Evolutionary conservation across 1,140 invertebrate genomes (phyloP).

Genomic region (Nomia melanderi): DNA sequence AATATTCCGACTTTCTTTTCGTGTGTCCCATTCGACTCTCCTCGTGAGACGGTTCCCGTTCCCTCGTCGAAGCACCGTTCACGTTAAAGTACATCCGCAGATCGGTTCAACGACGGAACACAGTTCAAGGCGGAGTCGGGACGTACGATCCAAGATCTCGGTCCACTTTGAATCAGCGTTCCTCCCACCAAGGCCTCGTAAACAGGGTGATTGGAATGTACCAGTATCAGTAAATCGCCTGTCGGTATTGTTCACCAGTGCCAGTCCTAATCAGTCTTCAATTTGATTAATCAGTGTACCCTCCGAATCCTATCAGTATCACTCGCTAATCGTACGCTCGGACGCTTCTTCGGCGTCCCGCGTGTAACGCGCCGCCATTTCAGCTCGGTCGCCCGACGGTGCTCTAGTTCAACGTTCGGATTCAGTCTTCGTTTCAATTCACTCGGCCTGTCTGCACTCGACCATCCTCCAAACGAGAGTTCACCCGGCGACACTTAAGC

Average conservation of each 20-base stretch:
- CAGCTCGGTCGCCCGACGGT: background rate
- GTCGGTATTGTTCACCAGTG: slow-evolving; percentile 31
- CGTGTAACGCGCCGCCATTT: no score
- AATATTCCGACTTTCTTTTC: background rate
- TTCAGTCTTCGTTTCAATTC: slow-evolving; percentile 46
- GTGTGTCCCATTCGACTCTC: no score
- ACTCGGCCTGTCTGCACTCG: background rate
- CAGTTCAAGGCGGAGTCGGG: background rate
- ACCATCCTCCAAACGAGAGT: background rate
- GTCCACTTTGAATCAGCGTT: background rate
- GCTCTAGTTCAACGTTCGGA: background rate
- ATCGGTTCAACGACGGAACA: background rate
- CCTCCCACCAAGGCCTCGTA: background rate
- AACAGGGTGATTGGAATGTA: slow-evolving; percentile 34
- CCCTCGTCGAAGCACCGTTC: background rate
- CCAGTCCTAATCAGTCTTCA: slow-evolving; percentile 43
- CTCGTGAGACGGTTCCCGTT: background rate
- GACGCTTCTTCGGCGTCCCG: no score
- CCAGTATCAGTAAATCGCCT: slow-evolving; percentile 18
- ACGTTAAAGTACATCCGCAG: background rate
- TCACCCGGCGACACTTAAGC: slow-evolving; percentile 52
- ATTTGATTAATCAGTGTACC: slow-evolving; percentile 1
- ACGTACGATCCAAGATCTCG: background rate
- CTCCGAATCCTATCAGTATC: no score
- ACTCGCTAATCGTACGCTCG: background rate